phyloP scores from a whole-genome alignment of 2,113 vertebrate species.

The Hemibagrus wyckioides region DNA sequence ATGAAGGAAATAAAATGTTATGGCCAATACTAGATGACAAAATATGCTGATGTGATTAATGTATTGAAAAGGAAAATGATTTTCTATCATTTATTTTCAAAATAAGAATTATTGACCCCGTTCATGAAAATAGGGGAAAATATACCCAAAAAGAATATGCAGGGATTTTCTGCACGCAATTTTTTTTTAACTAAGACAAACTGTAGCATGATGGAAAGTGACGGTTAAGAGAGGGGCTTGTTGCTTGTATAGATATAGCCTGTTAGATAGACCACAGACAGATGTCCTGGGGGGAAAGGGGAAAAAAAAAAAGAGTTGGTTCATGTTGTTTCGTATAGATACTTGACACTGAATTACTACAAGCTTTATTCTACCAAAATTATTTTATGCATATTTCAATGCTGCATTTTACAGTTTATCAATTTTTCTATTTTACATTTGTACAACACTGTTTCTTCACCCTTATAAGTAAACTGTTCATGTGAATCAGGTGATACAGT shows the following conservation, averaged over 20 bases:
- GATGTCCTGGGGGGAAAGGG: too few species aligned
- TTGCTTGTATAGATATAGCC: too few species aligned
- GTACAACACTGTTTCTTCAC: not conserved
- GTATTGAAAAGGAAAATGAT: too few species aligned
- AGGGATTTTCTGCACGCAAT: not conserved
- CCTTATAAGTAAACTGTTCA: not conserved
- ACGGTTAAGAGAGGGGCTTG: not conserved
- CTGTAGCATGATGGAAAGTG: not conserved
- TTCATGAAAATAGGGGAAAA: too few species aligned
- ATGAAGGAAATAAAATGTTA: too few species aligned
- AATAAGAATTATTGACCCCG: too few species aligned
- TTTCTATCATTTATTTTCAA: too few species aligned
- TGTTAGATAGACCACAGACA: not conserved
- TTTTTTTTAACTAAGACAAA: too few species aligned
- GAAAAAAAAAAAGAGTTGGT: too few species aligned
- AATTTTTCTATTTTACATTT: not conserved
- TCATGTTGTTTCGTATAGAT: too few species aligned
- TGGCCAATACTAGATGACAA: too few species aligned
- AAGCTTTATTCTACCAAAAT: not conserved
- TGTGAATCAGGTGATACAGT: not conserved
- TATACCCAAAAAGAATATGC: not conserved
- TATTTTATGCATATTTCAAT: not conserved
- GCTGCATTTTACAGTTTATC: not conserved
- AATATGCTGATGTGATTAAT: too few species aligned
- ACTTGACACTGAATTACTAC: not conserved